A percentile compares a stretch with the other conserved stretches of the same genome.
Evolutionary conservation across 2,888 invertebrate species (phyloP).

Genomic region (Diabrotica balteata): DNA sequence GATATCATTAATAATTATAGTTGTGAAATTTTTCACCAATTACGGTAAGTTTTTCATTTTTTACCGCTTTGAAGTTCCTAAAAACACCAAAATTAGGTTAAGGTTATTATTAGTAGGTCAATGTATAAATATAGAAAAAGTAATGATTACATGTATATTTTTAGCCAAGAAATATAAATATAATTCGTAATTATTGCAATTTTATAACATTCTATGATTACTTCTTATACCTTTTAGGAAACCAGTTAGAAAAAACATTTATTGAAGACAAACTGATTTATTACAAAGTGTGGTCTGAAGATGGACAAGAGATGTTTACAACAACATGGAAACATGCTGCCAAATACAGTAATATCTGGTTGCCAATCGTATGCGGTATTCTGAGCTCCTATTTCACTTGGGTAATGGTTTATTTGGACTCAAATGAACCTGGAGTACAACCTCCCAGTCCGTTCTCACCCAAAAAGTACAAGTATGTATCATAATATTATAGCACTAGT

Average conservation of each 20-base stretch:
- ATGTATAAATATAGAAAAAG: neutral
- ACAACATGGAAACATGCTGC: slow-evolving; percentile 54
- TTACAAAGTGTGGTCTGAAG: slow-evolving; percentile 51
- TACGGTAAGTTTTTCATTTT: slow-evolving; percentile 52
- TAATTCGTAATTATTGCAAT: too few species aligned
- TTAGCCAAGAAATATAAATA: neutral
- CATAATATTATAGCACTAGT: neutral
- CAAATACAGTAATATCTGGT: slow-evolving; percentile 54
- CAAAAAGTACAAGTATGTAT: slow-evolving; percentile 60
- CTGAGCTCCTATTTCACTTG: slow-evolving; percentile 65
- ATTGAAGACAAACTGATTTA: slow-evolving; percentile 51
- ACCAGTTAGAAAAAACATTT: slow-evolving; percentile 40
- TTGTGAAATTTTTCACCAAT: slow-evolving; percentile 47
- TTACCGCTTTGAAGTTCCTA: neutral
- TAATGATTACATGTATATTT: neutral
- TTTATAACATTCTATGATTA: too few species aligned
- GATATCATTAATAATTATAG: slow-evolving; percentile 50
- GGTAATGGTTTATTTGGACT: slow-evolving; percentile 69
- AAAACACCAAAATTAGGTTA: slow-evolving; percentile 5
- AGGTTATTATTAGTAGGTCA: slow-evolving; percentile 8
- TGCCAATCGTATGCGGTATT: slow-evolving; percentile 61
- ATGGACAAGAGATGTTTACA: slow-evolving; percentile 54
- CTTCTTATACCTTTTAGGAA: slow-evolving; percentile 29
- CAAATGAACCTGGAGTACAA: slow-evolving; percentile 66
- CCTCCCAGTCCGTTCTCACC: slow-evolving; percentile 68